phyloP scores from a whole-genome alignment of 2,888 invertebrate species.

The Chouioia cunea region DNA sequence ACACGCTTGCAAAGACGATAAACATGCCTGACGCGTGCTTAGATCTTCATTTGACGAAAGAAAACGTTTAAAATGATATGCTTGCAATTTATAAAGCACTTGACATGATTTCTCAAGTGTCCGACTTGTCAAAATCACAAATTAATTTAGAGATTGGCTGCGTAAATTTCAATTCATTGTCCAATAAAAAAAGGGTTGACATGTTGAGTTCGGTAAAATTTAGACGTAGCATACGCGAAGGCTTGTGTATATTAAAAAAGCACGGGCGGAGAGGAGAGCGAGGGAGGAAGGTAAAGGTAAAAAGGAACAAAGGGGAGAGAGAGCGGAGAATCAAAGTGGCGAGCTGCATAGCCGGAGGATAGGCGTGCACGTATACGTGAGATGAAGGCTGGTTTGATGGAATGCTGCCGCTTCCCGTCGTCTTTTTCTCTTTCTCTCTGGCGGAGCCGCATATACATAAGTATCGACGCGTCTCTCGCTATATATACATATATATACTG shows the following conservation, averaged over 20 bases:
- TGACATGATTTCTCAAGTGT: too few species aligned
- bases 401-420: constrained; percentile 62
- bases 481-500: constrained; percentile 2
- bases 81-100: too few species aligned
- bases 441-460: constrained; percentile 38
- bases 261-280: constrained; percentile 44
- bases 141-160: too few species aligned
- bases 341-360: constrained; percentile 59
- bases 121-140: too few species aligned
- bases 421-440: constrained; percentile 31
- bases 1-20: constrained; percentile 39
- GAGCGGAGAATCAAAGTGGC: constrained; percentile 47
- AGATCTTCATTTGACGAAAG: too few species aligned
- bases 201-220: too few species aligned
- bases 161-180: too few species aligned
- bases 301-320: constrained; percentile 36
- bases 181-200: too few species aligned
- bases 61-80: too few species aligned
- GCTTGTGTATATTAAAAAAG: constrained; percentile 35
- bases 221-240: background rate
- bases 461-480: constrained; percentile 39
- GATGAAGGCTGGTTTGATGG: constrained; percentile 68
- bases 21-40: too few species aligned
- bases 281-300: constrained; percentile 28
- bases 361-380: constrained; percentile 58